phyloP scores from a whole-genome alignment of 2,113 vertebrate species.

The Saguinus imperator region DNA sequence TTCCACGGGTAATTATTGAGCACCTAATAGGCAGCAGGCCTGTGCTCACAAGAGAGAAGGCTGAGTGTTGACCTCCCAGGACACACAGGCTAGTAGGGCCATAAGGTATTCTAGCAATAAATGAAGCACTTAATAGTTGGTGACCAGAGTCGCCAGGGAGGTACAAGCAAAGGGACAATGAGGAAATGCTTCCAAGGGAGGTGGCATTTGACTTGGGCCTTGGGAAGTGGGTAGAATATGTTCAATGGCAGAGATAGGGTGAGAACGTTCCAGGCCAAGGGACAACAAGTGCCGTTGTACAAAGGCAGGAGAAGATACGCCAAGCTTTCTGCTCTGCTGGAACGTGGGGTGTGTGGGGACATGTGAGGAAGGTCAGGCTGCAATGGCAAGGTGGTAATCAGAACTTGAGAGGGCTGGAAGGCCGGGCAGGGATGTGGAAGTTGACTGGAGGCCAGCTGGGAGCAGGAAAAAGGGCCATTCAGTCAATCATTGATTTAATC shows the following conservation, averaged over 20 bases:
- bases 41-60: neutral
- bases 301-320: neutral
- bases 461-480: neutral
- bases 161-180: neutral
- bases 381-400: neutral
- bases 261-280: neutral
- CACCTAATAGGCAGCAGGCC: neutral
- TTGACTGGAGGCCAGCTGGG: neutral
- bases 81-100: neutral
- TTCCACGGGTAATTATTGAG: neutral
- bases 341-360: neutral
- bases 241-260: neutral
- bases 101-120: neutral
- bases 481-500: neutral
- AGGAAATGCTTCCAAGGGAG: neutral
- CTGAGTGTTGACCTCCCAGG: neutral
- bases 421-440: neutral
- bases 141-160: neutral
- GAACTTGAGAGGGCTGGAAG: neutral
- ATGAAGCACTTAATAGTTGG: neutral
- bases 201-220: neutral
- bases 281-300: neutral
- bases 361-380: neutral
- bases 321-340: neutral
- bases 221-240: neutral